Percentiles rank a stretch among this genome's conserved stretches.
phyloP scores from a whole-genome alignment of 2,797 vertebrate species.

The Acanthiza pusilla region DNA sequence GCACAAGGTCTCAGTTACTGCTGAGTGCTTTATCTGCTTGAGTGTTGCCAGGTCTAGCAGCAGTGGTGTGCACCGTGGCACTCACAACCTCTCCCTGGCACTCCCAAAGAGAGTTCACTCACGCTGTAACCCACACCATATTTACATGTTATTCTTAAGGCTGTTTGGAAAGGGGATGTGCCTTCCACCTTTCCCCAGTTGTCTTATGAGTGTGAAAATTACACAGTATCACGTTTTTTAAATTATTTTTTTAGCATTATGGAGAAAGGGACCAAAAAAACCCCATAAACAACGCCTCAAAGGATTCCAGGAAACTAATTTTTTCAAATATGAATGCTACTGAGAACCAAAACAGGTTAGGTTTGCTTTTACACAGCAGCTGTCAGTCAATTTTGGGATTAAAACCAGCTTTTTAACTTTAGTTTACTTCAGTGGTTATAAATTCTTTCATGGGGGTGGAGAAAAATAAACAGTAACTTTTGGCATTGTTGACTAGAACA shows the following conservation, averaged over 20 bases:
- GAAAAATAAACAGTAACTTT: constrained; percentile 55
- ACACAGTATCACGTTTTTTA: not conserved
- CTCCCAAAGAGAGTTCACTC: constrained; percentile 8
- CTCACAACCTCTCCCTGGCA: not conserved
- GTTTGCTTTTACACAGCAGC: constrained; percentile 2
- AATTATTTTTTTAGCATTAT: not conserved
- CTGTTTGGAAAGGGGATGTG: not conserved
- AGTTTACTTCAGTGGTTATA: constrained; percentile 19
- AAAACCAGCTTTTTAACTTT: constrained; percentile 35
- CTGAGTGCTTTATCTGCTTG: not conserved
- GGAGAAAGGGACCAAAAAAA: not conserved
- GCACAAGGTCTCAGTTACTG: not conserved
- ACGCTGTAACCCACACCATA: not conserved
- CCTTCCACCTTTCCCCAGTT: not conserved
- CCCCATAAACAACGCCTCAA: not conserved
- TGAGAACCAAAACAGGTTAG: constrained; percentile 8
- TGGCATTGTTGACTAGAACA: constrained; percentile 44
- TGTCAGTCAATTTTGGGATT: constrained; percentile 43
- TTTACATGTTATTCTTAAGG: not conserved
- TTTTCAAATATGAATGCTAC: not conserved
- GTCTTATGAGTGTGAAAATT: not conserved
- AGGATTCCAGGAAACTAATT: not conserved
- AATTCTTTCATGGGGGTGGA: not conserved
- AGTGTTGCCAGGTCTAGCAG: not conserved
- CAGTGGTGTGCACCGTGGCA: not conserved